Conservation (phyloP, 2,113 vertebrate genomes). For the Calidris pygmaea region DNA sequence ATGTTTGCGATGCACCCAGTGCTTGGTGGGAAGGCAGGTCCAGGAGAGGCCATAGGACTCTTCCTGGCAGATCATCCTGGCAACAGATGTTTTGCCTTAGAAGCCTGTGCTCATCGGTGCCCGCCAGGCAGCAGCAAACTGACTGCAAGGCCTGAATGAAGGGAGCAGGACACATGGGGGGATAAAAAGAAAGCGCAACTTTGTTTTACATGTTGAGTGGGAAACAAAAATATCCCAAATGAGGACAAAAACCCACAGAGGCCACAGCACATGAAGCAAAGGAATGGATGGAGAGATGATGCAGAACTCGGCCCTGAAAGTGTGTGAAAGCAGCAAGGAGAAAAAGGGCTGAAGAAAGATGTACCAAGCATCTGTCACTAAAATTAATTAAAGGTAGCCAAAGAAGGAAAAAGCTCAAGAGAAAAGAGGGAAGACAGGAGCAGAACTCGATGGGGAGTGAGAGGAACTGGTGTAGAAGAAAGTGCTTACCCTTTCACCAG, state of each 20-base stretch:
- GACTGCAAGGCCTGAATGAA: not conserved
- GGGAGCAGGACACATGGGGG: not conserved
- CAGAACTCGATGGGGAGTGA: not conserved
- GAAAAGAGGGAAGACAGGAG: not conserved
- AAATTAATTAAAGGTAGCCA: not conserved
- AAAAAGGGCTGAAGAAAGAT: not conserved
- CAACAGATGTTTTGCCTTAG: slow-evolving; percentile 42
- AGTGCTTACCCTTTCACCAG: not conserved
- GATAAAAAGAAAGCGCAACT: not conserved
- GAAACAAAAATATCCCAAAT: not conserved
- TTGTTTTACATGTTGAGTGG: not conserved
- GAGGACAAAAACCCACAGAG: not conserved
- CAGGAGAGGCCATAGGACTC: not conserved
- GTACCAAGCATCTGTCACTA: not conserved
- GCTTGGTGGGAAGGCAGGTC: not conserved
- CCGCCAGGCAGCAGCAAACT: slow-evolving; percentile 2
- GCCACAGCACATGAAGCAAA: not conserved
- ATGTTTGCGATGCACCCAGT: not conserved
- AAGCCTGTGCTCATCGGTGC: not conserved
- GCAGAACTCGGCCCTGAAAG: not conserved
- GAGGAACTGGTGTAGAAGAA: not conserved
- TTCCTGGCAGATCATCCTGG: slow-evolving; percentile 4
- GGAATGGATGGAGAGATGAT: not conserved
- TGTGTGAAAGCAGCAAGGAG: not conserved
- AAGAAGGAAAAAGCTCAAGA: not conserved